Evolutionary conservation across 2,888 invertebrate genomes (phyloP).

Genomic region (Eledona agricola): DNA sequence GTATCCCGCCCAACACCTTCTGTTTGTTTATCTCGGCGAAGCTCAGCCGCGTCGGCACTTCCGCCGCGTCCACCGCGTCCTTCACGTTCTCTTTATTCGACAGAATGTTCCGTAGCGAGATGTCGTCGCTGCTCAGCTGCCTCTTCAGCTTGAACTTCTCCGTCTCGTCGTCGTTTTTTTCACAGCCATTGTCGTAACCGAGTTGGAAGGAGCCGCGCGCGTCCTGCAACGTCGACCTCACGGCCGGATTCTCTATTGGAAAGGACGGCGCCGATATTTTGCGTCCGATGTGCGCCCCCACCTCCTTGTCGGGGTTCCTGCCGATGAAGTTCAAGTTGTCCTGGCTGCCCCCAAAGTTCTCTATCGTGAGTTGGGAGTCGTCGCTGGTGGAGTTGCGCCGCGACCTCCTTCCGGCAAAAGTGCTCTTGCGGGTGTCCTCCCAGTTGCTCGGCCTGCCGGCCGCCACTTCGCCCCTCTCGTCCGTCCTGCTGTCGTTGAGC

Average conservation of each 20-base stretch:
- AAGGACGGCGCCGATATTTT: slow-evolving; percentile 67
- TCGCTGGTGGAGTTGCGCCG: slow-evolving; percentile 85
- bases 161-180: slow-evolving; percentile 70
- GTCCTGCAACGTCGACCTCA: slow-evolving; percentile 80
- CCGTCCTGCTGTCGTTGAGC: slow-evolving; percentile 72
- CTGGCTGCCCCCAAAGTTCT: slow-evolving; percentile 93
- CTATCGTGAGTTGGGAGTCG: slow-evolving; percentile 89
- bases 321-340: slow-evolving; percentile 88
- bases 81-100: slow-evolving; percentile 63
- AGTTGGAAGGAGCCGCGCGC: slow-evolving; percentile 75
- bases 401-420: slow-evolving; percentile 84
- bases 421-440: slow-evolving; percentile 76
- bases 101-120: slow-evolving; percentile 61
- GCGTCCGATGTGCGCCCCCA: slow-evolving; percentile 63
- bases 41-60: slow-evolving; percentile 68
- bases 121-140: slow-evolving; percentile 70
- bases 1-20: slow-evolving; percentile 66
- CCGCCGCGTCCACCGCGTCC: slow-evolving; percentile 70
- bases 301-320: slow-evolving; percentile 82
- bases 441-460: slow-evolving; percentile 89
- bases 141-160: slow-evolving; percentile 66
- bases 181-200: slow-evolving; percentile 71
- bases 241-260: slow-evolving; percentile 69
- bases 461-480: slow-evolving; percentile 73
- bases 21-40: slow-evolving; percentile 77